Evolutionary conservation across 2,888 invertebrate species (phyloP), one percentile per base, ranked within the genome.

Genomic region (Linyphia triangularis): DNA sequence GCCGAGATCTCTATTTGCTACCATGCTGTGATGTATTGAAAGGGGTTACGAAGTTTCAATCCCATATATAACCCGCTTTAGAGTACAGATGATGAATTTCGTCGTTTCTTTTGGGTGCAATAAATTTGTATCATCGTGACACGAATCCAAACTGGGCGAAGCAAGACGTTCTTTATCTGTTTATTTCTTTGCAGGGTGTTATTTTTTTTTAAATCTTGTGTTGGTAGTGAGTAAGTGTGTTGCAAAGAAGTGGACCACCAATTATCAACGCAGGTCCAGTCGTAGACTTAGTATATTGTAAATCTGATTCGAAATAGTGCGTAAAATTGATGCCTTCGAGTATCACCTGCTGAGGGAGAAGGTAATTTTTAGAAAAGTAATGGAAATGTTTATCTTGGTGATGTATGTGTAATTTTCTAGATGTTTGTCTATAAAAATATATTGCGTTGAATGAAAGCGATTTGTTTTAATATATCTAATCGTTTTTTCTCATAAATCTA

Each of bases 91-190:
- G 67, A 77, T 73, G 33, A 43, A 73, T 77, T 77, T 85, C 69
- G 30, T 33, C 77, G 77, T 69, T 67, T 22, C 57, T 37, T 85
- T 77, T 13, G 28, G 28, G 57, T 33, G 65, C 37, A 22, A 77
- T 85, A 57, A 85, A 85, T 67, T 69, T 70, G 61, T 77, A 77
- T 77, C 37, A 30, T 61, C 75, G 30, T 85, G 69, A 85, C 69
- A 40, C 1, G 33, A 77, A 33, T 63, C 24, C 24, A 63, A 77
- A 77, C 77, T 61, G 40, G 77, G 77, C 77, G 77, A 61, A 63
- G 61, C 61, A 13, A n/a, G 24, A 16, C 24, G 43, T 16, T 28
- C 26, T 70, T 30, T 43, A 43, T 24, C 26, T 70, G 24, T 51
- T 51, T 51, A 51, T 51, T 51, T 51, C 51, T 51, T n/a, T 13